These are phyloP conservation scores for Aphelocoma californica DNA, from an alignment of 2,797 vertebrate genomes.

Conservation along the genomic window DNA sequence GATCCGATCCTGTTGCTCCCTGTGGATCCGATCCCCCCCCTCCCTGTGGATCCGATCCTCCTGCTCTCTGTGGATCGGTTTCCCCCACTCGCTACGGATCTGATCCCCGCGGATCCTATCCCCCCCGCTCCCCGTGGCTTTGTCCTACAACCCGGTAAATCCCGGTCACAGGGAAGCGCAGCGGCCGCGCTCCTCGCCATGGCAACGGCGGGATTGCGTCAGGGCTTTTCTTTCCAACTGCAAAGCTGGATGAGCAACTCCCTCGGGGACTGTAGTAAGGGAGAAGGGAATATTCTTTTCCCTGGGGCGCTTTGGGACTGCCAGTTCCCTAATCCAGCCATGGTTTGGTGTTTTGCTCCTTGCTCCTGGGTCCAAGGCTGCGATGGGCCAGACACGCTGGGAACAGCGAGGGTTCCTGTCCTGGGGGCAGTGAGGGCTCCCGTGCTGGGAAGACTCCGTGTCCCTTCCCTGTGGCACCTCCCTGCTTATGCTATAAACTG, in stretches of 20 bases:
- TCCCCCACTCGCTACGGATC: neutral
- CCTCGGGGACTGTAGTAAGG: neutral
- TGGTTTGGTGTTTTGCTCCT: neutral
- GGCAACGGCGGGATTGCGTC: constrained; percentile 15
- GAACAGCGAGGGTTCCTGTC: neutral
- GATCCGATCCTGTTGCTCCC: neutral
- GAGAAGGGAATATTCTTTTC: neutral
- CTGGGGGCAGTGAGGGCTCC: neutral
- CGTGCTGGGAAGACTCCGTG: neutral
- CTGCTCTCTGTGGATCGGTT: neutral
- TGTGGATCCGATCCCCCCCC: neutral
- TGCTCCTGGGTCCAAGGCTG: neutral
- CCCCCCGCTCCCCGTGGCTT: neutral
- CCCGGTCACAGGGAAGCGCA: neutral
- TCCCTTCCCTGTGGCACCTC: neutral
- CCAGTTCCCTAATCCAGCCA: neutral
- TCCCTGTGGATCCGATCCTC: neutral
- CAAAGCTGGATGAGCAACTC: constrained; percentile 24
- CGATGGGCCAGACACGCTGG: accelerated
- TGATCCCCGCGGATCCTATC: neutral
- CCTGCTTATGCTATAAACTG: neutral
- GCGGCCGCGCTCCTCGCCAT: neutral
- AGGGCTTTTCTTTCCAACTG: neutral
- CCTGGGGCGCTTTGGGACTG: neutral
- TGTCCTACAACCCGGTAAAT: neutral